Evolutionary conservation across 2,797 vertebrate genomes (phyloP).

Genomic region (Botia almorhae): DNA sequence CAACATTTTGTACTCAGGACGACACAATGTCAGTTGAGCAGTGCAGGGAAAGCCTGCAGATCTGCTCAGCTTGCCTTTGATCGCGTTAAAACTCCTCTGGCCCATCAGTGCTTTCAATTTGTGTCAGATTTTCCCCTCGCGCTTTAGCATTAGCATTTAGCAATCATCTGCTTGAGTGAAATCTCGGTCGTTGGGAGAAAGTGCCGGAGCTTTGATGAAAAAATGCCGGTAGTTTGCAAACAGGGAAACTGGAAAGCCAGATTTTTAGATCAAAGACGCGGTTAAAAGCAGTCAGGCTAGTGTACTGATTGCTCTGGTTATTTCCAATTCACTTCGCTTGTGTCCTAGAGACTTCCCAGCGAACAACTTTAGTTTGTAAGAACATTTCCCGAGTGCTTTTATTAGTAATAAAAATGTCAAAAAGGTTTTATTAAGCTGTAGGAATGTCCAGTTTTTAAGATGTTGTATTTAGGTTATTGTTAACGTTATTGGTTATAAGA

Average conservation of each 20-base stretch:
- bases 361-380: no score
- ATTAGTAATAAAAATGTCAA: no score
- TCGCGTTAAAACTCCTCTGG: slow-evolving; percentile 76
- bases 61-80: slow-evolving; percentile 82
- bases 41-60: slow-evolving; percentile 76
- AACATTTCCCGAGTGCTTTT: no score
- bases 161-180: slow-evolving; percentile 68
- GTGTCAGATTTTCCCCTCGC: slow-evolving; percentile 73
- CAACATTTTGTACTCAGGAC: slow-evolving; percentile 75
- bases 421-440: no score
- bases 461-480: no score
- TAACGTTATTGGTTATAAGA: no score
- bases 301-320: background rate
- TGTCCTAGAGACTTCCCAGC: background rate
- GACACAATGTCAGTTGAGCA: slow-evolving; percentile 76
- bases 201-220: slow-evolving; percentile 25
- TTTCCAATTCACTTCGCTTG: background rate
- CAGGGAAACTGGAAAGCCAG: slow-evolving; percentile 12
- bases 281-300: background rate
- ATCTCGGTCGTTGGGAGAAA: slow-evolving; percentile 24
- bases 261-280: slow-evolving; percentile 28
- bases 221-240: slow-evolving; percentile 20
- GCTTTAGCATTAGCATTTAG: slow-evolving; percentile 67
- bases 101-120: slow-evolving; percentile 70
- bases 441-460: no score